Evolutionary conservation across 2,888 invertebrate species (phyloP), one percentile per base, ranked within the genome.

Genomic region (Torymus texanus): DNA sequence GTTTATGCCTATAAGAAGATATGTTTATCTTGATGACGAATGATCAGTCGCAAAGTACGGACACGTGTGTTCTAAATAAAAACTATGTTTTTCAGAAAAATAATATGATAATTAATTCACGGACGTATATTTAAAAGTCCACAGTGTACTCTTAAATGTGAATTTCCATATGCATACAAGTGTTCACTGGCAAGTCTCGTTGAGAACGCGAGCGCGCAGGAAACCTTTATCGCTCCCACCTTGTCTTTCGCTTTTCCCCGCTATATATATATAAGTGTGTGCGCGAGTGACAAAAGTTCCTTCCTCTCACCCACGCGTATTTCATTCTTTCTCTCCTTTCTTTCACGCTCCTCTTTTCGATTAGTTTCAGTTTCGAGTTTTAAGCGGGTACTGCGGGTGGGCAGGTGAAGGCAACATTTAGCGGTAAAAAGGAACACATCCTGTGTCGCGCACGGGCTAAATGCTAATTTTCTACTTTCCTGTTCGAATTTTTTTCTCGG

Each of bases 331-430:
- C 65, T 24, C 62, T 77, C 61, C 66, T 71, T 80, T 21, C n/a
- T 4, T 53, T 8, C 51, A 13, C 67, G 16, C 5, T 61, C 16
- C 41, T 77, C 70, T 82, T 75, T 65, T 73, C 74, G 59, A 80
- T 77, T 80, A 74, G 76, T 72, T 80, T 73, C 73, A 77, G 73
- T 77, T 74, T 72, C 18, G 61, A 67, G 70, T 74, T 73, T 70
- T 74, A 71, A 59, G 70, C 77, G 75, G 77, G 81, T 83, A 84
- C 88, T 88, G 89, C 89, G 89, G 89, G 90, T 87, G 86, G 84
- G 83, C 90, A 90, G 89, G 88, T 90, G 89, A 87, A 84, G 85
- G 84, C 85, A 86, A 84, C 85, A 81, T 84, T 80, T 81, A 83
- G 41, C 81, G 81, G 80, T 83, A 82, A 84, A 84, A 84, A 84